Evolutionary conservation across 2,113 vertebrate species (phyloP), one percentile per base, ranked within the genome.

Genomic region (Myotis davidii): DNA sequence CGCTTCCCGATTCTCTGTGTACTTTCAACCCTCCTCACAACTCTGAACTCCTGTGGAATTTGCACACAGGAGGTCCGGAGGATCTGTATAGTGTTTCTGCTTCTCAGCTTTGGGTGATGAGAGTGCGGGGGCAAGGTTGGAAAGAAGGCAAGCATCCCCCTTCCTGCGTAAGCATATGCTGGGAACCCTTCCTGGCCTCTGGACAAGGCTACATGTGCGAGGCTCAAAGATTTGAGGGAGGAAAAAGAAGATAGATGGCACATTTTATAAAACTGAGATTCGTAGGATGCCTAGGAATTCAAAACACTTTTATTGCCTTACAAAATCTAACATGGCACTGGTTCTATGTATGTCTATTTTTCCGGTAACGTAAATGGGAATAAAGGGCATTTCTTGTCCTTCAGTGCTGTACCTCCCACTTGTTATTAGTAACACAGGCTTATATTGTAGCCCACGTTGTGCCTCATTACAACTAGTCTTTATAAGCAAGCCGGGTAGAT

Each of bases 371-470:
- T 97, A 98, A 96, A 98, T 95, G 96, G 97, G 98, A 98, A 98
- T 98, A 98, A 98, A 97, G 98, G 97, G 98, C 73, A 65, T 42
- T 98, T 89, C 96, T 98, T 97, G 94, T 98, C 96, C 95, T 97
- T 98, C 98, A 97, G 95, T 98, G 98, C 98, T 97, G 93, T 98
- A 91, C 98, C 94, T 98, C 98, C 99, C 98, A 98, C 99, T 98
- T 97, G 97, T 96, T 98, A 98, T 98, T 98, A 98, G 98, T 89
- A 96, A 95, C 98, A 99, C 98, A 99, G 98, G 97, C 98, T 95
- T 96, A 98, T 97, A 97, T 98, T 99, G 98, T 99, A 93, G 98
- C 98, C 98, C 98, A 98, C 97, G 89, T 96, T 32, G 87, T 85
- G n/a, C 95, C 97, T 98, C 98, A 97, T 98, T 92, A 95, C 89